Base-by-base conservation (phyloP, 2,797 vertebrate species). In the Coranthus polyacanthus region DNA sequence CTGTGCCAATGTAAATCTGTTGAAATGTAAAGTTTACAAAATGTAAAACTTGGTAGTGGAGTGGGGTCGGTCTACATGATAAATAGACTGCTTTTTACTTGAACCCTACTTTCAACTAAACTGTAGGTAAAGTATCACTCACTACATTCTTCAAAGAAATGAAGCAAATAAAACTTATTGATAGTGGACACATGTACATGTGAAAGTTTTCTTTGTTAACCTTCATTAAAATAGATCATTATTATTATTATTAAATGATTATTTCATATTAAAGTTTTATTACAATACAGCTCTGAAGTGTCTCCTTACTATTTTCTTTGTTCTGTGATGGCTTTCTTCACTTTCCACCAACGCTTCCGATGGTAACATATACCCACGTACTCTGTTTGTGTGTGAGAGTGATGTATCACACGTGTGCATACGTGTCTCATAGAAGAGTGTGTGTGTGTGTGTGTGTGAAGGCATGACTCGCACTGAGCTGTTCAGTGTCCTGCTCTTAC, bases 301-400 rank as follows among this genome's bases (percentile, higher is more conserved):
- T 65, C n/a, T 34, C 11, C 9, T 49, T 22, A 32, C 6, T 26
- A 9, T 8, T 21, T 13, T n/a, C 11, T 46, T 11, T 22, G 1
- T 22, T 29, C 34, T 10, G 34, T 36, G 34, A 12, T 36, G 9
- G 9, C 34, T 37, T 38, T 37, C 32, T 32, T 38, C 21, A 29
- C 18, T 53, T 32, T 36, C 37, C 15, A 34, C 6, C 39, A 42
- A 53, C 50, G 38, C 24, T 41, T 55, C 21, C 20, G 10, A 54
- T 55, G 20, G 29, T 49, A 44, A 42, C 44, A 46, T 8, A 10
- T 56, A 16, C 29, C 47, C 24, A 36, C 36, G 13, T 20, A 51
- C 46, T 50, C 46, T 13, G 8, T 47, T 16, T 46, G 56, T 45
- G 41, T 45, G 41, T 38, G 20, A 34, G 47, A 36, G 51, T 46